Evolutionary conservation across 2,113 vertebrate genomes (phyloP).

Genomic region (Dryoscopus gambensis): DNA sequence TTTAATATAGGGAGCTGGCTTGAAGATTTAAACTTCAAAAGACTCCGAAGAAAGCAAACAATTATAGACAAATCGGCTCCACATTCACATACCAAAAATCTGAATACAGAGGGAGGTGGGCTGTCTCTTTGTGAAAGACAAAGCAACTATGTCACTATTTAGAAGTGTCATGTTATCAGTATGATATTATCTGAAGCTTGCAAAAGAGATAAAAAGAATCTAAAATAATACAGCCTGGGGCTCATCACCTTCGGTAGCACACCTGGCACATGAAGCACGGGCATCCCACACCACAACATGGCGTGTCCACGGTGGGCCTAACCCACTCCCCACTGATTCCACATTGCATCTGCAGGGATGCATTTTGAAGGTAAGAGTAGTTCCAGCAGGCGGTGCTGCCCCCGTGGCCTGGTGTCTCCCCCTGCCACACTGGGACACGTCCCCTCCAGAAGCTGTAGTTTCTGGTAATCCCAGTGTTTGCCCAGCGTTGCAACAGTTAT

Average conservation of each 20-base stretch:
- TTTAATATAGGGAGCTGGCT: slow-evolving; percentile 56
- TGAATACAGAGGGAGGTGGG: neutral
- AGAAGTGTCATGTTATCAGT: neutral
- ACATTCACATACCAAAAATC: neutral
- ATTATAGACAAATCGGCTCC: slow-evolving; percentile 14
- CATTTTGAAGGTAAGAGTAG: accelerated
- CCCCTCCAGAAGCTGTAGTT: neutral
- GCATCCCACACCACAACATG: accelerated
- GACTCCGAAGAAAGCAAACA: slow-evolving; percentile 38
- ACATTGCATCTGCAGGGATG: accelerated
- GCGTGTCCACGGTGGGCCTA: neutral
- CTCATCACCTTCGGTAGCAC: too few relatives aligned
- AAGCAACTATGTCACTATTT: neutral
- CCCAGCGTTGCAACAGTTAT: too few relatives aligned
- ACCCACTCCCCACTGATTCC: neutral
- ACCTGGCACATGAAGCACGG: accelerated
- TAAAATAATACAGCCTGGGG: neutral
- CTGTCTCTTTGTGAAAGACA: neutral
- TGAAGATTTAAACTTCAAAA: slow-evolving; percentile 58
- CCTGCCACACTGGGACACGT: neutral
- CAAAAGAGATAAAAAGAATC: neutral
- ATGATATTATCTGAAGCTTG: neutral
- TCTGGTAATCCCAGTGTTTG: neutral
- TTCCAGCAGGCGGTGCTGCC: neutral
- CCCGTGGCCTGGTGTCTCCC: accelerated